Conservation (phyloP, 1,140 invertebrate species). For the Agraylea sexmaculata region DNA sequence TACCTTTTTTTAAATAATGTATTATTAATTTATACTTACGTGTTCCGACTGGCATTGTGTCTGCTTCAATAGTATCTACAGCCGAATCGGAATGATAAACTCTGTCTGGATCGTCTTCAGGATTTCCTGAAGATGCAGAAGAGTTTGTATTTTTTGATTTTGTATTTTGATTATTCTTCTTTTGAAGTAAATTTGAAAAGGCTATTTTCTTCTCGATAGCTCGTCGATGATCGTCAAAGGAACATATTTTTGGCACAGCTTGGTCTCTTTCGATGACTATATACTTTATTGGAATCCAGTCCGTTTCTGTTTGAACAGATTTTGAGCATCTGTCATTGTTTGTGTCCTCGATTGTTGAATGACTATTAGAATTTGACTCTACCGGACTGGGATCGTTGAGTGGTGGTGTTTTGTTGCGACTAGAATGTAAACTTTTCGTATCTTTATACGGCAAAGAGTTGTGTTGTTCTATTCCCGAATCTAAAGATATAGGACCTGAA, state of each 20-base stretch:
- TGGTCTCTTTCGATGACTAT: constrained; percentile 14
- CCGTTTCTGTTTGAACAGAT: constrained; percentile 19
- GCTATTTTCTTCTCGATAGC: constrained; percentile 11
- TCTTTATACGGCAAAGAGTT: constrained; percentile 19
- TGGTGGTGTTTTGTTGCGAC: constrained; percentile 13
- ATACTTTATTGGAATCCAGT: constrained; percentile 15
- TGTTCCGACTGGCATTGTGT: constrained; percentile 22
- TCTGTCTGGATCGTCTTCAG: constrained; percentile 19
- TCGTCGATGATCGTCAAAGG: constrained; percentile 15
- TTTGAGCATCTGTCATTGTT: constrained; percentile 9
- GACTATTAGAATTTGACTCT: constrained; percentile 6
- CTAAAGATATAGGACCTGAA: constrained; percentile 21
- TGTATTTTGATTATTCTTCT: constrained; percentile 9
- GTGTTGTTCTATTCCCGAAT: constrained; percentile 21
- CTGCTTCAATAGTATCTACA: constrained; percentile 8
- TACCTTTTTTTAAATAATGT: too few species aligned
- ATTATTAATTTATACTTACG: constrained; percentile 14
- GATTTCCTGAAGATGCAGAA: constrained; percentile 17
- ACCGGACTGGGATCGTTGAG: constrained; percentile 3
- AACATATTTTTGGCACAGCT: constrained; percentile 13
- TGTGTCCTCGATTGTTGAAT: constrained; percentile 5
- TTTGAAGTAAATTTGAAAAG: constrained; percentile 15
- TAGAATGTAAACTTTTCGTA: constrained; percentile 19
- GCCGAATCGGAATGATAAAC: constrained; percentile 21
- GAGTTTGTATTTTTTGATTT: constrained; percentile 13